Percentiles rank a stretch among this genome's conserved stretches.
Evolutionary conservation across 2,113 vertebrate species (phyloP).

Genomic region (Phoenicopterus ruber): DNA sequence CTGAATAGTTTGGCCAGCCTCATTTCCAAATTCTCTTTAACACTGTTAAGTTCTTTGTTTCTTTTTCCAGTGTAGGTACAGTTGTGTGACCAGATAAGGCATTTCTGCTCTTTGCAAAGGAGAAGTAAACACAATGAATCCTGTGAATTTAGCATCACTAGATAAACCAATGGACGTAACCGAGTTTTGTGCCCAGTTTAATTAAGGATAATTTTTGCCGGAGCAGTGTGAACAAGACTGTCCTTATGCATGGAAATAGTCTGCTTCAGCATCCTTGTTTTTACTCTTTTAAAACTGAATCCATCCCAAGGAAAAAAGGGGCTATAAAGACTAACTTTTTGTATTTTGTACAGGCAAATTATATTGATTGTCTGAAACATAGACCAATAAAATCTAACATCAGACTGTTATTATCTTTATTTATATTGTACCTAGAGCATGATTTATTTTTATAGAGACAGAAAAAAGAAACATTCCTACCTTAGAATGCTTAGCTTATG

Average conservation of each 20-base stretch:
- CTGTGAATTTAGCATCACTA: slow-evolving; percentile 16
- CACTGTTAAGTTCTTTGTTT: background rate
- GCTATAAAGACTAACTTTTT: slow-evolving; percentile 32
- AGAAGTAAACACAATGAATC: background rate
- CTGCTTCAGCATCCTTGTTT: slow-evolving; percentile 12
- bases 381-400: slow-evolving; percentile 41
- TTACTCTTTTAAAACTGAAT: slow-evolving; percentile 37
- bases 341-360: background rate
- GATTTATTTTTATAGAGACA: slow-evolving; percentile 49
- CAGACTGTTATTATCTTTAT: slow-evolving; percentile 50
- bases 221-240: slow-evolving; percentile 12
- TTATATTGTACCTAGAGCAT: slow-evolving; percentile 28
- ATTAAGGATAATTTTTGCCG: slow-evolving; percentile 24
- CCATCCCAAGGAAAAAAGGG: background rate
- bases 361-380: background rate
- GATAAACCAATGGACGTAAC: slow-evolving; percentile 20
- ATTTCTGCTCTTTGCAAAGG: background rate
- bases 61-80: background rate
- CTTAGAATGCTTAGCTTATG: slow-evolving; percentile 56
- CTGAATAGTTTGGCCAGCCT: background rate
- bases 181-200: slow-evolving; percentile 39
- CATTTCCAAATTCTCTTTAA: background rate
- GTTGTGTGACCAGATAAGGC: slow-evolving; percentile 4
- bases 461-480: slow-evolving; percentile 55
- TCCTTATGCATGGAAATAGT: slow-evolving; percentile 24